These are phyloP conservation scores for Zaprionus davidi DNA, from an alignment of 1,140 invertebrate genomes.

Conservation along the genomic window DNA sequence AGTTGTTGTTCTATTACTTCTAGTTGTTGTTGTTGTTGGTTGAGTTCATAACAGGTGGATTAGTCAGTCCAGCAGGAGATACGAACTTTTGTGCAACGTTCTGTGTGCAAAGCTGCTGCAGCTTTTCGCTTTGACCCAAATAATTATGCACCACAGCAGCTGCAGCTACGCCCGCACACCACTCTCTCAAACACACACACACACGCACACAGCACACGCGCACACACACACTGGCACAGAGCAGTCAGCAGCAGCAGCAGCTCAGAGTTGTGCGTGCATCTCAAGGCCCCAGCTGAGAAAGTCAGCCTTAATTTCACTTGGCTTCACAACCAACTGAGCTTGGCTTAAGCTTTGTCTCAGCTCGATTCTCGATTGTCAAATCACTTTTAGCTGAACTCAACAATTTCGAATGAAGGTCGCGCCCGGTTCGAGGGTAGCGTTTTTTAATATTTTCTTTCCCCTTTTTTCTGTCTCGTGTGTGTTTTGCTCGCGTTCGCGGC, in stretches of 20 bases:
- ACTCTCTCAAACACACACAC: slow-evolving; percentile 24
- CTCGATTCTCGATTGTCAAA: neutral
- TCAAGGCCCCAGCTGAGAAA: slow-evolving; percentile 31
- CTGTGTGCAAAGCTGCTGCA: slow-evolving; percentile 40
- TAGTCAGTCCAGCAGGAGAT: slow-evolving; percentile 42
- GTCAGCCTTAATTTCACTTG: neutral
- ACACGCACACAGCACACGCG: slow-evolving; percentile 28
- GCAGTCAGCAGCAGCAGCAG: slow-evolving; percentile 38
- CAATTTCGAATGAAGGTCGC: slow-evolving; percentile 39
- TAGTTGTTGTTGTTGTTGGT: slow-evolving; percentile 14
- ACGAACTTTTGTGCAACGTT: slow-evolving; percentile 44
- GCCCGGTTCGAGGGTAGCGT: slow-evolving; percentile 26
- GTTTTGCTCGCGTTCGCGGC: slow-evolving; percentile 65
- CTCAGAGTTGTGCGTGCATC: slow-evolving; percentile 50
- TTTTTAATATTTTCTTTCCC: neutral
- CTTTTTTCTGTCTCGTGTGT: slow-evolving; percentile 11
- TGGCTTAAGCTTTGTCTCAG: neutral
- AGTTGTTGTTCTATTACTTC: slow-evolving; percentile 23
- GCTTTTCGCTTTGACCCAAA: slow-evolving; percentile 71
- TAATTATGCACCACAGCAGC: slow-evolving; percentile 61
- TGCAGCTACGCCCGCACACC: slow-evolving; percentile 27
- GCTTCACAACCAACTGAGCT: neutral
- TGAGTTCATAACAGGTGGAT: slow-evolving; percentile 71
- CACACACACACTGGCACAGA: slow-evolving; percentile 14
- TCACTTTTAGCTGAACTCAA: slow-evolving; percentile 12